Evolutionary conservation across 2,888 invertebrate genomes (phyloP), one percentile per base, ranked within the genome.

Genomic region (Drosophila melanocephala): DNA sequence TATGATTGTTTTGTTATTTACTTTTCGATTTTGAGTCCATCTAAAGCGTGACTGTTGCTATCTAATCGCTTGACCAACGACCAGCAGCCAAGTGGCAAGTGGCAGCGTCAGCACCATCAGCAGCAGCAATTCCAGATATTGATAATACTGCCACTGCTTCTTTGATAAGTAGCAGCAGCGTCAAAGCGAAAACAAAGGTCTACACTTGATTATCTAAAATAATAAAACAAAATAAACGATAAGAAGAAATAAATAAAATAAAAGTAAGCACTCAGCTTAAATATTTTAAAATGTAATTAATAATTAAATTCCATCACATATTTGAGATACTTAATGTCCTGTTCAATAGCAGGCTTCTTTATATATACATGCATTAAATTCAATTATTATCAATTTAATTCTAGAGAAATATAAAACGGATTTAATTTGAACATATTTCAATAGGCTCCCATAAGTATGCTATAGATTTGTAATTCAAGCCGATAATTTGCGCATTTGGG

Each of bases 361-460:
- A 2, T 5, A 14, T 14, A 35, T 1, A 2, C 14, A 35, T 19
- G 39, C n/a, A n/a, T n/a, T 42, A 2, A 42, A n/a, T 42, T n/a
- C 22, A 26, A 16, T 26, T 47, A 16, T 26, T 26, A 26, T 4
- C 4, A 26, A 47, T 5, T 1, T 4, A 2, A 26, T 47, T 47
- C 14, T 2, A 2, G 26, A 9, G 26, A 26, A 16, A 47, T 47
- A 1, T 14, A 5, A 16, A 35, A 5, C 35, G 16, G 35, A 2
- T 35, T 35, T 1, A 35, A 35, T 35, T 35, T 35, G 35, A 35
- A 5, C 35, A 35, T 5, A 35, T 14, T 35, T 35, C 35, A 0
- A 5, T 19, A 1, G n/a, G 14, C 81, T 59, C 78, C 32, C 50
- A 73, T 39, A 79, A 79, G 79, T 79, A 79, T 72, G 79, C 79